Conservation (phyloP, 2,888 invertebrate species). For the Drosophila limbata region DNA sequence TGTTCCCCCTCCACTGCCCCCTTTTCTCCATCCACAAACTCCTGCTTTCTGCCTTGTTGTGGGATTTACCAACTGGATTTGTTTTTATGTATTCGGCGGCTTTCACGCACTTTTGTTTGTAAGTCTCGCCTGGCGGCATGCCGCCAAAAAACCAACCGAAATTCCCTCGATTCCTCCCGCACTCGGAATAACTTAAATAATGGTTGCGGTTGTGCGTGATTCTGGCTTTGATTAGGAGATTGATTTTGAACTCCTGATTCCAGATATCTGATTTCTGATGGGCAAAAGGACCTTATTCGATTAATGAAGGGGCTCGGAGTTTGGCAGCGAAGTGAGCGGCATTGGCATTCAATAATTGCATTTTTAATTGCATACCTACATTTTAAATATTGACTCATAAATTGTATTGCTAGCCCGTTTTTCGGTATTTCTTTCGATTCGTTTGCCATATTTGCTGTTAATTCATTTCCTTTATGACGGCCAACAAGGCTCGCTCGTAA, state of each 20-base stretch:
- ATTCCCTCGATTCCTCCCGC: conserved; percentile 1
- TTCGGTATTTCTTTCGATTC: conserved; percentile 9
- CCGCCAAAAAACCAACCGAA: conserved; percentile 38
- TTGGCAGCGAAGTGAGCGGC: background rate
- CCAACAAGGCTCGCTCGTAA: conserved; percentile 60
- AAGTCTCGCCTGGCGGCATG: conserved; percentile 41
- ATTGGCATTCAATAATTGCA: conserved; percentile 58
- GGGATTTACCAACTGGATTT: conserved; percentile 66
- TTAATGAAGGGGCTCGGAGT: conserved; percentile 12
- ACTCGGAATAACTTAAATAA: conserved; percentile 49
- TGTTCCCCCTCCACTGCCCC: background rate
- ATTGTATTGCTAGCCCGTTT: conserved; percentile 45
- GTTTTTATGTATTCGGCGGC: conserved; percentile 60
- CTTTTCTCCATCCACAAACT: background rate
- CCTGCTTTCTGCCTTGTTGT: conserved; percentile 12
- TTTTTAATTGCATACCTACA: conserved; percentile 62
- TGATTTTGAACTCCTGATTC: conserved; percentile 54
- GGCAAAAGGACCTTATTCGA: conserved; percentile 1
- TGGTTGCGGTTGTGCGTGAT: conserved; percentile 76
- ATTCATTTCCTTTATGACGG: conserved; percentile 76
- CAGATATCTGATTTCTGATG: background rate
- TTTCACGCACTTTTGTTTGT: conserved; percentile 47
- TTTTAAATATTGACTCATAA: conserved; percentile 52
- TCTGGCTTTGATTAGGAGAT: conserved; percentile 73
- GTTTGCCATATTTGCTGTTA: conserved; percentile 71